phyloP scores from a whole-genome alignment of 2,888 invertebrate species.

The Physocephala rufipes region DNA sequence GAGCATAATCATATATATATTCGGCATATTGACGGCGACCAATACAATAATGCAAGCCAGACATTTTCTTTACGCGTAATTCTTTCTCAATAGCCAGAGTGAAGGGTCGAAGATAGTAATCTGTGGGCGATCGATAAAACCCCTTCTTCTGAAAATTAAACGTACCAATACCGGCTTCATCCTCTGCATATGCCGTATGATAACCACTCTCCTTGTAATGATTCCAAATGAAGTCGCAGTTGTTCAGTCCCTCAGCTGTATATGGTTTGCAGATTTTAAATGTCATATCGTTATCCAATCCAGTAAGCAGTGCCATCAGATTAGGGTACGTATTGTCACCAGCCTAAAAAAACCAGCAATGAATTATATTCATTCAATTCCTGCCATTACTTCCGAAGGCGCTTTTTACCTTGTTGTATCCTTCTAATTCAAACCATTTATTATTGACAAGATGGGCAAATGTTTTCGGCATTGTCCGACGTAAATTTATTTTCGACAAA shows the following conservation, averaged over 20 bases:
- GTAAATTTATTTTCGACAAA: constrained; percentile 80
- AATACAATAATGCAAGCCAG: constrained; percentile 69
- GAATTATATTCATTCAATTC: neutral
- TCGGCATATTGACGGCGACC: constrained; percentile 73
- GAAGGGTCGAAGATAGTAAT: constrained; percentile 82
- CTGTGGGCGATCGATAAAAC: constrained; percentile 78
- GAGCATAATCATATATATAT: constrained; percentile 73
- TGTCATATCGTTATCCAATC: constrained; percentile 67
- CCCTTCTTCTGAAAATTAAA: constrained; percentile 75
- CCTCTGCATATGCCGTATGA: constrained; percentile 82
- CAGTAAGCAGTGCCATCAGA: constrained; percentile 82
- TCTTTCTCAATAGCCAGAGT: constrained; percentile 73
- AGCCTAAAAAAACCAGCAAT: constrained; percentile 66
- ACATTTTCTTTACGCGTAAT: constrained; percentile 65
- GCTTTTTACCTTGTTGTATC: constrained; percentile 77
- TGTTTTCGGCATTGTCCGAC: constrained; percentile 78
- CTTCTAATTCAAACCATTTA: constrained; percentile 76
- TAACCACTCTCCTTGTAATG: constrained; percentile 75
- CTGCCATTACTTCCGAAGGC: neutral
- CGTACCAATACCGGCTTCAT: constrained; percentile 74
- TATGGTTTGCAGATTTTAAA: constrained; percentile 67
- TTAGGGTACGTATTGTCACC: constrained; percentile 92
- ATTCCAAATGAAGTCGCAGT: constrained; percentile 81
- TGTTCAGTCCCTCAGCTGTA: constrained; percentile 70
- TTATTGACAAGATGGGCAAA: constrained; percentile 71